Conservation (phyloP, 1,140 invertebrate species). For the Apis florea region DNA sequence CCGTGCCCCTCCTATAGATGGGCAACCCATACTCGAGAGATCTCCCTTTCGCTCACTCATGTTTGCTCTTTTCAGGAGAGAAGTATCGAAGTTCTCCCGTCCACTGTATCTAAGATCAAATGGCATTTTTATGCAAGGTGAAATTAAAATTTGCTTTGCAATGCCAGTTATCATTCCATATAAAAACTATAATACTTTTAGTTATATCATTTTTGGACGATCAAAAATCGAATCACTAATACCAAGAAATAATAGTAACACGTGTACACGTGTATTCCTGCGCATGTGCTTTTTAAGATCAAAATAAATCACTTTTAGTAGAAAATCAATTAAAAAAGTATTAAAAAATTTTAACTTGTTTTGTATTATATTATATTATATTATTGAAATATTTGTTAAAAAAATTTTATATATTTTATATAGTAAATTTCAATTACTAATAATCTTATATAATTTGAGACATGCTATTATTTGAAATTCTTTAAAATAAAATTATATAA, state of each 20-base stretch:
- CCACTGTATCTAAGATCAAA: conserved; percentile 51
- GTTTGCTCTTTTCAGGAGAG: conserved; percentile 58
- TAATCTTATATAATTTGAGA: not conserved
- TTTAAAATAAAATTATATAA: not conserved
- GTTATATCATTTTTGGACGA: not conserved
- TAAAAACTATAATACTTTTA: not conserved
- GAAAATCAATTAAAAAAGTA: not conserved
- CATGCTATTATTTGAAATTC: not conserved
- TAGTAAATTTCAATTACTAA: not conserved
- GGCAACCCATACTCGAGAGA: conserved; percentile 47
- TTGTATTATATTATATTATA: not conserved
- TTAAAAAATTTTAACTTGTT: not conserved
- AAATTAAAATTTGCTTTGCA: conserved; percentile 44
- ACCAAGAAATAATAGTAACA: conserved; percentile 31
- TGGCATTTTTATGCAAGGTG: conserved; percentile 20
- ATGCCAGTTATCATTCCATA: not conserved
- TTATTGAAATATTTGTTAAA: not conserved
- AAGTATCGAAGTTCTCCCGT: conserved; percentile 47
- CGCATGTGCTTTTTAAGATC: conserved; percentile 29
- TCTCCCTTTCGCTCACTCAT: conserved; percentile 64
- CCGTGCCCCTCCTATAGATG: conserved; percentile 50
- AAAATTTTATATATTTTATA: not conserved
- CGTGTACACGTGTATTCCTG: conserved; percentile 12
- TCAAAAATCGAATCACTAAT: not conserved
- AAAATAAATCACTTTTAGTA: not conserved